Percentiles rank a stretch among this genome's conserved stretches.
These are phyloP conservation scores for Spisula solida DNA, from an alignment of 2,888 invertebrate species.

Conservation along the genomic window DNA sequence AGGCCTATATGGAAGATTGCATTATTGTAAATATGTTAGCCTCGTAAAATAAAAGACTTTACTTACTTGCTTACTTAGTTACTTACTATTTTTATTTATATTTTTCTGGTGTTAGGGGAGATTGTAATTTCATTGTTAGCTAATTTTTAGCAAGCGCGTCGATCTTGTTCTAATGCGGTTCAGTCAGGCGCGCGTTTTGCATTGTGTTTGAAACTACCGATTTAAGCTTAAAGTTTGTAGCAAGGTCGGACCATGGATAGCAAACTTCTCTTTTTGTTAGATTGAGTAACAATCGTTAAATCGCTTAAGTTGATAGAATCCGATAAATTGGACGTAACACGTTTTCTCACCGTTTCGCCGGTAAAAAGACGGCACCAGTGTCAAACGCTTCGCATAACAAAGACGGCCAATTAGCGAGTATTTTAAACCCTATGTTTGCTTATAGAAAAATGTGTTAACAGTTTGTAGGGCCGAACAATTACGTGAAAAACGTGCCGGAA, in stretches of 20 bases:
- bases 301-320: not conserved
- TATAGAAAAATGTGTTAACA: not conserved
- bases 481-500: not conserved
- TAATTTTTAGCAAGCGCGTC: not conserved
- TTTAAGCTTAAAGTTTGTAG: not conserved
- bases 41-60: no score
- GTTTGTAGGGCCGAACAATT: not conserved
- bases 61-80: no score
- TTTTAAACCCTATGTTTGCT: constrained; percentile 3
- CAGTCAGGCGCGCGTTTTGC: not conserved
- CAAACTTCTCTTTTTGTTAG: not conserved
- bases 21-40: no score
- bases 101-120: no score
- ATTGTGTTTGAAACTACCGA: not conserved
- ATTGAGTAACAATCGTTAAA: not conserved
- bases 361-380: not conserved
- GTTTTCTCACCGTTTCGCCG: not conserved
- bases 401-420: not conserved
- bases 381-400: not conserved
- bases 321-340: not conserved
- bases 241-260: not conserved
- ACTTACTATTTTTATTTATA: no score
- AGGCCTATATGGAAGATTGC: no score
- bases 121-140: no score
- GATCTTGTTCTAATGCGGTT: not conserved